Percentiles rank a stretch among this genome's conserved stretches.
Evolutionary conservation across 2,888 invertebrate species (phyloP).

Genomic region (Parasteatoda lunata): DNA sequence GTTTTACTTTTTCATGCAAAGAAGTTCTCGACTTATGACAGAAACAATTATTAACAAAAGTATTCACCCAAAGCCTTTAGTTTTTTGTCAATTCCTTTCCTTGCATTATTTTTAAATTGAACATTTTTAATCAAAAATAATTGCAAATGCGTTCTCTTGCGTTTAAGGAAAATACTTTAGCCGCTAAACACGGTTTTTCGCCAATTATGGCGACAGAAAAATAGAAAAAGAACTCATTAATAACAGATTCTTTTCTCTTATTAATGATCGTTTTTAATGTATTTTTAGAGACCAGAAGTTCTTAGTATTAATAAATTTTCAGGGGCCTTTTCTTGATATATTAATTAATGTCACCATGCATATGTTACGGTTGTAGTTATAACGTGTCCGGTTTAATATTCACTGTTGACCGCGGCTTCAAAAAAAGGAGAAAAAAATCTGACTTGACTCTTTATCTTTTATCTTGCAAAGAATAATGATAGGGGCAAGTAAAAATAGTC

Average conservation of each 20-base stretch:
- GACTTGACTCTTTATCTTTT: slow-evolving; percentile 17
- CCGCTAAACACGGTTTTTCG: slow-evolving; percentile 24
- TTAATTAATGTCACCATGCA: slow-evolving; percentile 46
- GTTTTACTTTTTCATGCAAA: too few relatives aligned
- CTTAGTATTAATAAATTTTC: slow-evolving; percentile 48
- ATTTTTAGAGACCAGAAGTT: slow-evolving; percentile 26
- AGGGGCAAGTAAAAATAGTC: slow-evolving; percentile 1
- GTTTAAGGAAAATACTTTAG: not conserved
- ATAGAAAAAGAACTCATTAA: slow-evolving; percentile 38
- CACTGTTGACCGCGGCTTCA: not conserved
- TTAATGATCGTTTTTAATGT: slow-evolving; percentile 52
- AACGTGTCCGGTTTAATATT: slow-evolving; percentile 34
- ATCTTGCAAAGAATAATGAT: slow-evolving; percentile 33
- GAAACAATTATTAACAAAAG: too few relatives aligned
- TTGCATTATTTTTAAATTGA: too few relatives aligned
- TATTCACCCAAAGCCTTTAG: too few relatives aligned
- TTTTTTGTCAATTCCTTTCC: too few relatives aligned
- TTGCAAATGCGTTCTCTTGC: too few relatives aligned
- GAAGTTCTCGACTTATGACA: too few relatives aligned
- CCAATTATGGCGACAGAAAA: slow-evolving; percentile 18
- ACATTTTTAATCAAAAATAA: too few relatives aligned
- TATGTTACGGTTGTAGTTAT: slow-evolving; percentile 32
- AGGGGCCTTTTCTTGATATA: slow-evolving; percentile 34
- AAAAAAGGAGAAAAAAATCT: not conserved
- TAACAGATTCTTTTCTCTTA: slow-evolving; percentile 24